Evolutionary conservation across 2,797 vertebrate species (phyloP).

Genomic region (Falco rusticolus): DNA sequence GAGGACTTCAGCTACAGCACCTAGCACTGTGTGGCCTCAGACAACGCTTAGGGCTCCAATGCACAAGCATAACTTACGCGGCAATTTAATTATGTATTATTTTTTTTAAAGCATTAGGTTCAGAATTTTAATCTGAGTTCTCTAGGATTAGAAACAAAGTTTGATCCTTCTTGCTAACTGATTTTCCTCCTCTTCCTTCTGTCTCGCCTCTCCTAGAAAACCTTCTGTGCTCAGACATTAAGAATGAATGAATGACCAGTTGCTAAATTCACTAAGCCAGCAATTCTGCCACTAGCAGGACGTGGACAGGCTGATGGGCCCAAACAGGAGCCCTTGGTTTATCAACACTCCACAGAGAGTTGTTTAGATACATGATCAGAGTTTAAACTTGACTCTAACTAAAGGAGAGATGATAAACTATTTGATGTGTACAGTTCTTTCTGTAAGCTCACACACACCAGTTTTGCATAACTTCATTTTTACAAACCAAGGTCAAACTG

Average conservation of each 20-base stretch:
- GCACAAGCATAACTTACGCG: neutral
- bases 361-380: neutral
- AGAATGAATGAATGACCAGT: neutral
- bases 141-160: neutral
- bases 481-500: neutral
- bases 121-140: neutral
- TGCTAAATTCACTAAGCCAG: neutral
- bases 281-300: neutral
- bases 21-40: neutral
- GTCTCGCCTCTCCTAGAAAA: neutral
- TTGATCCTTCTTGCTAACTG: neutral
- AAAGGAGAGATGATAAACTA: neutral
- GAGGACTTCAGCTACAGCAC: neutral
- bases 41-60: neutral
- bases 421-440: neutral
- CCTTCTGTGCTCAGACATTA: neutral
- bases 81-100: neutral
- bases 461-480: neutral
- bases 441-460: neutral
- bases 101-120: neutral
- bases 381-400: neutral
- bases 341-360: neutral
- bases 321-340: neutral
- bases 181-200: neutral
- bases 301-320: neutral